Evolutionary conservation across 2,888 invertebrate genomes (phyloP), one percentile per base, ranked within the genome.

Genomic region (Dioctria linearis): DNA sequence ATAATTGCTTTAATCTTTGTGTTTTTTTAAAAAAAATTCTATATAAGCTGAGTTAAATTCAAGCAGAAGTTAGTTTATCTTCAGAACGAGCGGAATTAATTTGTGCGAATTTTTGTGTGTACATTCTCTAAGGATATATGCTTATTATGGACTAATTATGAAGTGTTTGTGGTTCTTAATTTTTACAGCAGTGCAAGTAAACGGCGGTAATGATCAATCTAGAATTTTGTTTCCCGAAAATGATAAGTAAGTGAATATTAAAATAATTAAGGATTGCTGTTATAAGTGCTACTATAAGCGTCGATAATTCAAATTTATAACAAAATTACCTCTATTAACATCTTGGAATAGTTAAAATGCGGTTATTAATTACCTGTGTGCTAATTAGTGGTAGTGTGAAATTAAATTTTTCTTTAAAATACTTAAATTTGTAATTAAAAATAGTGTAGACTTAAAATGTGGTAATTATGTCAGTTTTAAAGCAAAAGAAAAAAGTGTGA

Each of bases 141-240:
- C 25, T 25, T 25, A 25, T 40, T 40, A 69, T 69, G 69, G 37
- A 69, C 3, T 69, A 69, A 69, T 25, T 3, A 69, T 69, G 69
- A 69, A 51, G 69, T 69, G 6, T 13, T 69, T 51, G 13, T 46
- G 43, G 46, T 37, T 69, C 8, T 49, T 69, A 25, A 3, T 69
- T 6, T 9, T 69, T 9, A n/a, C 42, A 11, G 25, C 13, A 37
- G 46, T 69, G 69, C 46, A 9, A 13, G 51, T 46, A 9, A 8
- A 5, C 37, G 46, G 51, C 4, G 25, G 13, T 37, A 25, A 11
- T 69, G 49, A 39, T 3, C 37, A 69, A 13, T 13, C 49, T n/a
- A 69, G 25, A 39, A 46, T 69, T 6, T 2, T 6, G 43, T 69
- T 69, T 49, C 69, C 51, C n/a, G 69, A 69, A 9, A 9, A 69